phyloP scores from a whole-genome alignment of 2,113 vertebrate species.

The Corythaeola cristata region DNA sequence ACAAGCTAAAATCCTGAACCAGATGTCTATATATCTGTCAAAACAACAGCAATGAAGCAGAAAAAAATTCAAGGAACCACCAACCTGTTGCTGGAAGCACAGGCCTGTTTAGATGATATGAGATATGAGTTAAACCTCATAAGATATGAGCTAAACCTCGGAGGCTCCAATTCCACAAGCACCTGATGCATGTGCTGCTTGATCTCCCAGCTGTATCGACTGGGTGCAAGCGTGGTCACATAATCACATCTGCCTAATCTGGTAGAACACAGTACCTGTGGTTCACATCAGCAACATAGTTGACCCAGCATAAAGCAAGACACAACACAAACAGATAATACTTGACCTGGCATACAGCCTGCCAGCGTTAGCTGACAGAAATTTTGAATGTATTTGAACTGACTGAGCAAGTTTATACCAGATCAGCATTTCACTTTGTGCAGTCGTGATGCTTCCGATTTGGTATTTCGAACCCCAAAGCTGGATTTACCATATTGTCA shows the following conservation, averaged over 20 bases:
- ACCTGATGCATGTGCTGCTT: not conserved
- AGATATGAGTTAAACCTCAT: not conserved
- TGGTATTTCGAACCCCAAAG: not conserved
- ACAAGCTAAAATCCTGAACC: not conserved
- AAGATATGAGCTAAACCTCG: not conserved
- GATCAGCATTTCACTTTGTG: not conserved
- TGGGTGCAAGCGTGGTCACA: not conserved
- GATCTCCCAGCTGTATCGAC: not conserved
- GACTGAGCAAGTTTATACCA: not conserved
- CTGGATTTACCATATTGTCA: not conserved
- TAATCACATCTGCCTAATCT: not conserved
- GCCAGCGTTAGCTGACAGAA: not conserved
- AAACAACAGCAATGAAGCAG: not conserved
- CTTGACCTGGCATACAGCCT: not conserved
- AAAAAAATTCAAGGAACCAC: not conserved
- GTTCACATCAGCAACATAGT: not conserved
- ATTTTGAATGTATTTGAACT: not conserved
- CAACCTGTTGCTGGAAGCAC: not conserved
- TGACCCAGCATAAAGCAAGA: not conserved
- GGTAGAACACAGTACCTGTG: not conserved
- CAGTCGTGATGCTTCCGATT: fast-evolving
- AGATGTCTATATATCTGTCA: not conserved
- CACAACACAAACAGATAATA: not conserved
- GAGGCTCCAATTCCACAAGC: not conserved
- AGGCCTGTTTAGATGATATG: not conserved